These are phyloP conservation scores for Leistus spinibarbis DNA, from an alignment of 2,888 invertebrate species.

Conservation along the genomic window DNA sequence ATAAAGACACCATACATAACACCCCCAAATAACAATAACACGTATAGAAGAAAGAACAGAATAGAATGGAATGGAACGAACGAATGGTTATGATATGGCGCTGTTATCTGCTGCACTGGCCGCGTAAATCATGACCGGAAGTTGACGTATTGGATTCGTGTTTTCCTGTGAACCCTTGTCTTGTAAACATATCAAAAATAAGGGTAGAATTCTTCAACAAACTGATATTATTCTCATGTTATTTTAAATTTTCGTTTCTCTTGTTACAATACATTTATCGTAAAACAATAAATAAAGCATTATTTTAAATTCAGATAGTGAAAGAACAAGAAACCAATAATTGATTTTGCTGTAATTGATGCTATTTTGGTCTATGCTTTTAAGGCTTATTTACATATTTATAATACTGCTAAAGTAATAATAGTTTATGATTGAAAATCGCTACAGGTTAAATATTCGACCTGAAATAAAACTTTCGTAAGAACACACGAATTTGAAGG, in stretches of 20 bases:
- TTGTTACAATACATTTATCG: not conserved
- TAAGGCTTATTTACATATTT: no score
- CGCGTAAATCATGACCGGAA: not conserved
- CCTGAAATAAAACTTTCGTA: not conserved
- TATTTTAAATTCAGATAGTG: not conserved
- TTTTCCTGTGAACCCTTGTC: not conserved
- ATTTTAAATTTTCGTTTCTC: not conserved
- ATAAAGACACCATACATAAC: slow-evolving; percentile 38
- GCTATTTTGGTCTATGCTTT: no score
- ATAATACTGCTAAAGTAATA: not conserved
- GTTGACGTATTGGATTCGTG: not conserved
- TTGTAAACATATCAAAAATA: not conserved
- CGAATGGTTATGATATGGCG: not conserved
- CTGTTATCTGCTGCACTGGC: not conserved
- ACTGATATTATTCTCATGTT: not conserved
- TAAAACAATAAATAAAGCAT: not conserved
- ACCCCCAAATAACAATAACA: slow-evolving; percentile 35
- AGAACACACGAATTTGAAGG: not conserved
- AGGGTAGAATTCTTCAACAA: not conserved
- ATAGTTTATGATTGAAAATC: not conserved
- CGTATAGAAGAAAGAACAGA: not conserved
- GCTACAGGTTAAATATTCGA: not conserved
- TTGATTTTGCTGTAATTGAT: not conserved
- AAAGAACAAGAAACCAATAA: not conserved
- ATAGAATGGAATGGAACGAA: not conserved